phyloP scores from a whole-genome alignment of 1,140 invertebrate genomes.

The Drosophila ogumai region DNA sequence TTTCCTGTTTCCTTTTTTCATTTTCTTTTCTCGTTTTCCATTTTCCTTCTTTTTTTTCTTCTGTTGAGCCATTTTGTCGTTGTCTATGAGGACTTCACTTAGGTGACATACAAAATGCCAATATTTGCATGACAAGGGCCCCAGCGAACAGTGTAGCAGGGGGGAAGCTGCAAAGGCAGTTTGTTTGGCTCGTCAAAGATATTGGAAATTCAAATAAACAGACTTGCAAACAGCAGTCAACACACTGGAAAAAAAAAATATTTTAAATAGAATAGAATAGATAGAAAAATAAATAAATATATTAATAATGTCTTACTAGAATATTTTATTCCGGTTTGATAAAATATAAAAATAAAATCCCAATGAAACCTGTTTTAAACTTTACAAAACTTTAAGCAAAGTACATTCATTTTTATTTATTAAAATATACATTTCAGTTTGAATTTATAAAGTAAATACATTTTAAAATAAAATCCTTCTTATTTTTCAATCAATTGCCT shows the following conservation, averaged over 20 bases:
- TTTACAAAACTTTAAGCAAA: not conserved
- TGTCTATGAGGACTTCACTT: conserved; percentile 50
- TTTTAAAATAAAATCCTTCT: too few relatives aligned
- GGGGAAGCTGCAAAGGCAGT: conserved; percentile 19
- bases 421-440: too few relatives aligned
- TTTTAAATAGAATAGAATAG: too few relatives aligned
- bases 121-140: conserved; percentile 45
- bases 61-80: conserved; percentile 29
- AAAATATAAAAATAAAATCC: not conserved
- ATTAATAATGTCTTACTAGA: not conserved
- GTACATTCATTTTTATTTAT: too few relatives aligned
- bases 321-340: too few relatives aligned
- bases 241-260: conserved; percentile 5
- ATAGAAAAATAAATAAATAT: not conserved
- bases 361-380: not conserved
- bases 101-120: conserved; percentile 54
- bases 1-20: conserved; percentile 34
- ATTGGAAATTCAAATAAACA: conserved; percentile 61
- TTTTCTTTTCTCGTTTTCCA: not conserved
- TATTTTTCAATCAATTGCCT: not conserved
- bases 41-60: not conserved
- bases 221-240: conserved; percentile 3
- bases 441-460: too few relatives aligned
- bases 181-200: conserved; percentile 36
- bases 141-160: not conserved